phyloP scores from a whole-genome alignment of 2,888 invertebrate species.

The Ornithoptera priamus region DNA sequence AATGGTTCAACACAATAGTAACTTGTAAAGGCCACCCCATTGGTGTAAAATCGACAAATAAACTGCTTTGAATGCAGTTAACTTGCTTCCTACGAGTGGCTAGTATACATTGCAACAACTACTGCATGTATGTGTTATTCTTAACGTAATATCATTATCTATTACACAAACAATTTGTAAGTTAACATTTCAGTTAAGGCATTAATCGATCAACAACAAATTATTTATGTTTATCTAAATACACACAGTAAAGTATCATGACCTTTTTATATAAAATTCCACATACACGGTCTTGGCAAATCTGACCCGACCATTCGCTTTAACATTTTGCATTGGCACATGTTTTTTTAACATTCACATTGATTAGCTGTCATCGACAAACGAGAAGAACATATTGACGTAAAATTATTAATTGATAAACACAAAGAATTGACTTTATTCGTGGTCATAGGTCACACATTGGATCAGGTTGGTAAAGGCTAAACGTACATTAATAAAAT shows the following conservation, averaged over 20 bases:
- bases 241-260: slow-evolving; percentile 24
- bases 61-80: neutral
- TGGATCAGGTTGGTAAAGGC: slow-evolving; percentile 27
- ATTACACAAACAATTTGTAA: slow-evolving; percentile 19
- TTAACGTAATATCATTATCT: neutral
- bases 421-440: slow-evolving; percentile 17
- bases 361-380: slow-evolving; percentile 27
- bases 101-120: neutral
- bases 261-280: slow-evolving; percentile 25
- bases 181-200: slow-evolving; percentile 8
- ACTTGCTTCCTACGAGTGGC: no score
- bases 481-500: slow-evolving; percentile 27
- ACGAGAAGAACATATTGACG: slow-evolving; percentile 27
- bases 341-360: slow-evolving; percentile 27
- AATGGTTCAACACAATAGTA: no score
- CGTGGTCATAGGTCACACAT: slow-evolving; percentile 27
- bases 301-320: slow-evolving; percentile 26
- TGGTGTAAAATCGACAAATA: no score
- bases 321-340: slow-evolving; percentile 23
- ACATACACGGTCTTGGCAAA: slow-evolving; percentile 25
- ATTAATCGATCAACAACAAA: slow-evolving; percentile 18
- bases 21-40: no score
- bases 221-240: slow-evolving; percentile 27
- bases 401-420: slow-evolving; percentile 29
- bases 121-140: neutral